Evolutionary conservation across 2,888 invertebrate species (phyloP), one percentile per base, ranked within the genome.

Genomic region (Asteroscopus sphinx): DNA sequence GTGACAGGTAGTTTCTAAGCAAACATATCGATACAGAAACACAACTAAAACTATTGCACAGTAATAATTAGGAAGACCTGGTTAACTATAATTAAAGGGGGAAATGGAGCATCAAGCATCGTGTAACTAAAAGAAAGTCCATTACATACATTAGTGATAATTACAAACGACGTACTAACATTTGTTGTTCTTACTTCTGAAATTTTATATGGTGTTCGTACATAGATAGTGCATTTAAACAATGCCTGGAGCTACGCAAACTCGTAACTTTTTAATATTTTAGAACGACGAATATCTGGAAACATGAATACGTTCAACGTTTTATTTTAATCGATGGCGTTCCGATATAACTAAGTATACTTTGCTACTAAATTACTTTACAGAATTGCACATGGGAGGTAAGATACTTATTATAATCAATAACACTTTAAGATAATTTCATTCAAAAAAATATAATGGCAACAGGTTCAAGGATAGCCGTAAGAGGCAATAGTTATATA

Each of bases 71-170:
- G 64, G 64, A 67, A 68, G 35, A 60, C 42, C 42, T 68, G 44
- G 61, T 52, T 64, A 68, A 39, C 52, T 47, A 47, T 60, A 44
- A 67, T 68, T 44, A 68, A 47, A 60, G 16, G 37, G 28, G 42
- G 64, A 64, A 64, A 64, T 64, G 52, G 68, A 64, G 64, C 64
- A 60, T 52, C 52, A 47, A 68, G 39, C 42, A 47, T 42, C 68
- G 52, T 52, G 52, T 68, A 44, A 68, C 41, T 47, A 60, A 67
- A 67, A 66, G 67, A 63, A 67, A 64, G 68, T 60, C 51, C 37
- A 64, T 68, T 60, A 52, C 52, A 64, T 39, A 45, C 68, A 68
- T 47, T 60, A 33, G 49, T 37, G 32, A 36, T 44, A 26, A 53
- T 53, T 42, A 46, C 35, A 33, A 48, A 40, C 33, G 42, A 35